Evolutionary conservation across 2,888 invertebrate genomes (phyloP).

Genomic region (Limnephilus auricula): DNA sequence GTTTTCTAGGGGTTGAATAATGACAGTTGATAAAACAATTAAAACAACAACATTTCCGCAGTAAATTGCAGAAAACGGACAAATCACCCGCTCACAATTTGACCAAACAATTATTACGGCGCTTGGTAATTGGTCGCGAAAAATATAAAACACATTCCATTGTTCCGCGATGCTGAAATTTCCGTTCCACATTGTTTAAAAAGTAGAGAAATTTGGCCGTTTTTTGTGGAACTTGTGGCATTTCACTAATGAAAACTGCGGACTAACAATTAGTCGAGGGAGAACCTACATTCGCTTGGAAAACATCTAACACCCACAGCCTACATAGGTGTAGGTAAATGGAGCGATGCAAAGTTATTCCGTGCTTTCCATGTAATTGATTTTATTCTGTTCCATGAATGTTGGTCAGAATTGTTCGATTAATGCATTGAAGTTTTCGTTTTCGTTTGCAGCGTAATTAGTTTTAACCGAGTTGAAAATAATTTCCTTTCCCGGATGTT

Average conservation of each 20-base stretch:
- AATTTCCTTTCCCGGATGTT: too few relatives aligned
- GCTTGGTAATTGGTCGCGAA: constrained; percentile 24
- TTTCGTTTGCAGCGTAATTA: background rate
- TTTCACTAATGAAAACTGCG: constrained; percentile 60
- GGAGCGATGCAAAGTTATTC: background rate
- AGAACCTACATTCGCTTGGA: background rate
- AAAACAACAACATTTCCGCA: background rate
- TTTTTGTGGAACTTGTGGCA: constrained; percentile 43
- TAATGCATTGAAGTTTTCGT: background rate
- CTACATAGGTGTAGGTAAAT: background rate
- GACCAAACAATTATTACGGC: constrained; percentile 23
- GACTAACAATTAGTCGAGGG: constrained; percentile 55
- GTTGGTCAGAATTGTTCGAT: background rate
- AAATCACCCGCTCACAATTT: constrained; percentile 13
- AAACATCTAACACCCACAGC: background rate
- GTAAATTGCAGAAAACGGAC: constrained; percentile 6
- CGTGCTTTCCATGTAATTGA: background rate
- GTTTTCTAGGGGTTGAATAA: background rate
- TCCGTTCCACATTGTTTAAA: constrained; percentile 11
- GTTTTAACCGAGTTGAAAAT: too few relatives aligned
- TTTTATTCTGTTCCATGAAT: background rate
- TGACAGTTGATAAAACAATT: background rate
- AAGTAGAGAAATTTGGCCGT: constrained; percentile 39
- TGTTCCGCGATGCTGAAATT: constrained; percentile 3
- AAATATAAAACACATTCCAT: constrained; percentile 27